Evolutionary conservation across 35 echinoderm and acorn worm species (phyloP).

Genomic region (Apostichopus parvimensis): DNA sequence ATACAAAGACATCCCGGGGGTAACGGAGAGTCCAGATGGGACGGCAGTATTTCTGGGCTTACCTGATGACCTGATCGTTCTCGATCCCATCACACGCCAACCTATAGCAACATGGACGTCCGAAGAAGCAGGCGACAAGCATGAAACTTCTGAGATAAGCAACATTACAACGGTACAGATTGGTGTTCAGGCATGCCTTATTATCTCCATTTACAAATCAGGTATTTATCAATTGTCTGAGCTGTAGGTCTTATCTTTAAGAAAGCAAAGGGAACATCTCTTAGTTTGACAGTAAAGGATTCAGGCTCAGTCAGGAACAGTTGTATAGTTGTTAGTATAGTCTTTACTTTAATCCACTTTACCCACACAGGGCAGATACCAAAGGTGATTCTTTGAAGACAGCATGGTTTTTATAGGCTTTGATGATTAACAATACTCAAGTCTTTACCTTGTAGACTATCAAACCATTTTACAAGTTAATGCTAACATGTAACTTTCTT

Average conservation of each 20-base stretch:
- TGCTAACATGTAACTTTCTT: neutral
- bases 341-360: too few relatives aligned
- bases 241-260: too few relatives aligned
- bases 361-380: too few relatives aligned
- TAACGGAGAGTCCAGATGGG: constrained; percentile 82
- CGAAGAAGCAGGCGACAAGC: constrained; percentile 37
- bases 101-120: constrained; percentile 76
- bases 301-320: too few relatives aligned
- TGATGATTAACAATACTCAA: too few relatives aligned
- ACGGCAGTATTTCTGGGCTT: constrained; percentile 81
- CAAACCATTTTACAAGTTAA: too few relatives aligned
- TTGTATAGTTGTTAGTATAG: too few relatives aligned
- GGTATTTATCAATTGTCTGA: constrained; percentile 19
- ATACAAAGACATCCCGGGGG: constrained; percentile 61
- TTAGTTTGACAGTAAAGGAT: too few relatives aligned
- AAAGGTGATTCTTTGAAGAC: too few relatives aligned
- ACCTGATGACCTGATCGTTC: constrained; percentile 66
- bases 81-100: constrained; percentile 70
- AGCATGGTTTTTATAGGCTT: too few relatives aligned
- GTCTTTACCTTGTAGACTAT: too few relatives aligned
- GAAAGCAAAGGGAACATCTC: too few relatives aligned
- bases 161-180: constrained; percentile 61
- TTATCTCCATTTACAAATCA: constrained; percentile 67
- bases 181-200: constrained; percentile 82
- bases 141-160: constrained; percentile 31